These are phyloP conservation scores for Digitonthophagus gazella DNA, from an alignment of 2,888 invertebrate species.

Conservation along the genomic window DNA sequence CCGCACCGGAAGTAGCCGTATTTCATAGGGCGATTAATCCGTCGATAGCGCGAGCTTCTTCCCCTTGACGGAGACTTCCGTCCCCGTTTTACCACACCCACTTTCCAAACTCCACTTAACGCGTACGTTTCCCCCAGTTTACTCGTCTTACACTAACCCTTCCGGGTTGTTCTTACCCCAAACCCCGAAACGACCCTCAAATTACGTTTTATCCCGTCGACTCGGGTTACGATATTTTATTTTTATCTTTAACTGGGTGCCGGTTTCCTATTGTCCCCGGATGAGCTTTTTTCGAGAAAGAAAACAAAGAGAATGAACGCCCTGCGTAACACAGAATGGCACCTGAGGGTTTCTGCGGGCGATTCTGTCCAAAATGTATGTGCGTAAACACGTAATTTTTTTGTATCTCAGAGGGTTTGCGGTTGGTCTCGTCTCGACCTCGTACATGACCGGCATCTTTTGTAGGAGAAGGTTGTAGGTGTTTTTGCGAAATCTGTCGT, in stretches of 20 bases:
- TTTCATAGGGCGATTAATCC: conserved; percentile 40
- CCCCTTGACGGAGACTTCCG: conserved; percentile 6
- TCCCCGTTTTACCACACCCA: conserved; percentile 10
- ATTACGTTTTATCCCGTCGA: neutral
- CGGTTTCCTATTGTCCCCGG: neutral
- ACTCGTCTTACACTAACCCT: neutral
- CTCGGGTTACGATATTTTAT: neutral
- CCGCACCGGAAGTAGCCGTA: conserved; percentile 39
- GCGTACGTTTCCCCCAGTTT: neutral
- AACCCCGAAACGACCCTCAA: neutral
- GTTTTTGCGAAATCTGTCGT: neutral
- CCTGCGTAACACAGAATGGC: neutral
- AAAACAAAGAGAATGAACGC: neutral
- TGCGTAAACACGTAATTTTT: neutral
- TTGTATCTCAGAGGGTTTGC: neutral
- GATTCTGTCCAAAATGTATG: neutral
- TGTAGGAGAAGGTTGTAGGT: neutral
- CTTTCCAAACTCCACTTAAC: conserved; percentile 15
- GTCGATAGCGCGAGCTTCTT: conserved; percentile 35
- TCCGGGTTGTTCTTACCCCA: neutral
- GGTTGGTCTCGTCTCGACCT: too few species aligned
- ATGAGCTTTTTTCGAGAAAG: neutral
- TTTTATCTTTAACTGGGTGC: neutral
- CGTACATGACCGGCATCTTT: too few species aligned
- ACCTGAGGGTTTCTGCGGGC: neutral